Conservation (phyloP, 2,888 invertebrate species). For the Schrankia costaestrigalis region DNA sequence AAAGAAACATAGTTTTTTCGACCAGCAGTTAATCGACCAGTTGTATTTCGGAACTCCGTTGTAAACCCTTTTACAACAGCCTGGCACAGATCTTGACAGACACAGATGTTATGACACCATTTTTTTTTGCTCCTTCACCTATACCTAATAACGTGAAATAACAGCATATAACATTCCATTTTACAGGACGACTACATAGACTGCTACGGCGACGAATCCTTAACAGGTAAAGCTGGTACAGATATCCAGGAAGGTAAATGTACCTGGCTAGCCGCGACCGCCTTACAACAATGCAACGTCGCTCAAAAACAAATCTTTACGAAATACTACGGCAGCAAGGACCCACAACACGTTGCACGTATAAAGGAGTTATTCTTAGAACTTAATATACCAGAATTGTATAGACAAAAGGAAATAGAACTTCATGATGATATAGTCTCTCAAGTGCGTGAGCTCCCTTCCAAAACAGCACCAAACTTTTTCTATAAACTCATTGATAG, state of each 20-base stretch:
- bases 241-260: constrained; percentile 90
- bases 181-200: constrained; percentile 90
- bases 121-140: not conserved
- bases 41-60: too few relatives aligned
- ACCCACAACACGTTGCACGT: constrained; percentile 82
- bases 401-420: constrained; percentile 86
- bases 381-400: constrained; percentile 84
- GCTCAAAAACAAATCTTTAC: constrained; percentile 84
- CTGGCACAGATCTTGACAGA: too few relatives aligned
- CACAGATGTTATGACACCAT: too few relatives aligned
- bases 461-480: constrained; percentile 81
- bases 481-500: constrained; percentile 88
- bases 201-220: constrained; percentile 86
- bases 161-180: not conserved
- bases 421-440: constrained; percentile 85
- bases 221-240: constrained; percentile 46
- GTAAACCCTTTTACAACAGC: too few relatives aligned
- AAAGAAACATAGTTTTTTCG: too few relatives aligned
- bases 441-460: constrained; percentile 86
- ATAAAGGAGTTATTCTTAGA: constrained; percentile 75
- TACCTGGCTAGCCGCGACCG: constrained; percentile 89
- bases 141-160: not conserved
- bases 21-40: too few relatives aligned
- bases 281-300: constrained; percentile 84
- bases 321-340: constrained; percentile 85